Evolutionary conservation across 2,113 vertebrate genomes (phyloP).

Genomic region (Capricornis sumatraensis): DNA sequence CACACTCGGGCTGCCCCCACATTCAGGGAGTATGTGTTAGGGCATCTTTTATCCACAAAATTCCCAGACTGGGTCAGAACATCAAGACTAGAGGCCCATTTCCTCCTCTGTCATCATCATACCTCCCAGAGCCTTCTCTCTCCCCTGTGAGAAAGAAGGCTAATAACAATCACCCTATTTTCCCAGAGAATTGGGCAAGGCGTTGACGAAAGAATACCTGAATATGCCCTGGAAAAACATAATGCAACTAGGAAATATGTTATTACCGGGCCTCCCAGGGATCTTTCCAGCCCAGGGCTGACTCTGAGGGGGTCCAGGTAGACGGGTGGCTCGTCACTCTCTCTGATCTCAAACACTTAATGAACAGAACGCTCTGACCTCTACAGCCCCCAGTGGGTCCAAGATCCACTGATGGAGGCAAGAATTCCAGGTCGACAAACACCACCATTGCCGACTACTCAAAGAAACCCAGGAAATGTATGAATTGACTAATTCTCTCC

Average conservation of each 20-base stretch:
- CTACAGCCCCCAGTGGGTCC: not conserved
- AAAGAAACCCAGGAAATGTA: slow-evolving; percentile 55
- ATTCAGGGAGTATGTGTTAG: not conserved
- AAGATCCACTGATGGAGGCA: not conserved
- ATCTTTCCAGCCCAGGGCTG: not conserved
- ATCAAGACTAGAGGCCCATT: not conserved
- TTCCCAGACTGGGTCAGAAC: not conserved
- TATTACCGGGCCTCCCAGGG: not conserved
- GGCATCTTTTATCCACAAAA: not conserved
- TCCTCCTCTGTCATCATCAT: not conserved
- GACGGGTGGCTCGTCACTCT: not conserved
- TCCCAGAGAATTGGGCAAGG: not conserved
- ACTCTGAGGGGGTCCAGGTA: not conserved
- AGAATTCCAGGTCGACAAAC: not conserved
- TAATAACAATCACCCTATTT: not conserved
- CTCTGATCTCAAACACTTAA: not conserved
- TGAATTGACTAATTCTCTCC: slow-evolving; percentile 56
- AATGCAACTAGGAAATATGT: not conserved
- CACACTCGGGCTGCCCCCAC: not conserved
- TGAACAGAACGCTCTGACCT: not conserved
- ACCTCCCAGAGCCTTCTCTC: not conserved
- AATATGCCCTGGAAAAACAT: not conserved
- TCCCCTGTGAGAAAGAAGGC: not conserved
- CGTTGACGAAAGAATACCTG: not conserved
- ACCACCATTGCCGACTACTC: slow-evolving; percentile 43